phyloP scores from a whole-genome alignment of 2,888 invertebrate genomes.

The Apeira syringaria region DNA sequence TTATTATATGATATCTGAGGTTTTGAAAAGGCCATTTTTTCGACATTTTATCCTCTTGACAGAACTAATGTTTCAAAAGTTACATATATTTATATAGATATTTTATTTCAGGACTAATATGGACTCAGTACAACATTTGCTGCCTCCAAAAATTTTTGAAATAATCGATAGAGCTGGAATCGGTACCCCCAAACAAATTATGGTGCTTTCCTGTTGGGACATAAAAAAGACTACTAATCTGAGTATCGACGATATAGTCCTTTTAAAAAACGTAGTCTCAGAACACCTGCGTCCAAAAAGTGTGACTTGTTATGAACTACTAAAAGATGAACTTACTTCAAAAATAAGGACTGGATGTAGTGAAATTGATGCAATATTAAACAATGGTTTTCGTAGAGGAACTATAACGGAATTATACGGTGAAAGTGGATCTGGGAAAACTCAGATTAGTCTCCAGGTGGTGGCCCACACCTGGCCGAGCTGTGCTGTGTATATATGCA shows the following conservation, averaged over 20 bases:
- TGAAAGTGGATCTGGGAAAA: slow-evolving; percentile 92
- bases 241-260: slow-evolving; percentile 50
- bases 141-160: slow-evolving; percentile 58
- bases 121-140: slow-evolving; percentile 29
- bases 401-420: slow-evolving; percentile 91
- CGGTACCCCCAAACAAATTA: slow-evolving; percentile 56
- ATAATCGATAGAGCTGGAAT: slow-evolving; percentile 58
- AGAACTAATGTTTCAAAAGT: no score
- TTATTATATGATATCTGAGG: no score
- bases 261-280: slow-evolving; percentile 56
- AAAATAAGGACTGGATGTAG: slow-evolving; percentile 81
- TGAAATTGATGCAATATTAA: slow-evolving; percentile 82
- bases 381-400: slow-evolving; percentile 87
- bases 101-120: slow-evolving; percentile 5
- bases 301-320: slow-evolving; percentile 39
- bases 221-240: slow-evolving; percentile 65
- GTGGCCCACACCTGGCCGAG: slow-evolving; percentile 85
- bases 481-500: slow-evolving; percentile 88
- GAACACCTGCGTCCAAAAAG: slow-evolving; percentile 42
- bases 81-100: no score
- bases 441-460: slow-evolving; percentile 90
- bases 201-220: slow-evolving; percentile 58
- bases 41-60: no score
- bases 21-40: no score
- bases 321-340: slow-evolving; percentile 34